phyloP scores from a whole-genome alignment of 2,113 vertebrate genomes.

The Hydrolagus affinis region DNA sequence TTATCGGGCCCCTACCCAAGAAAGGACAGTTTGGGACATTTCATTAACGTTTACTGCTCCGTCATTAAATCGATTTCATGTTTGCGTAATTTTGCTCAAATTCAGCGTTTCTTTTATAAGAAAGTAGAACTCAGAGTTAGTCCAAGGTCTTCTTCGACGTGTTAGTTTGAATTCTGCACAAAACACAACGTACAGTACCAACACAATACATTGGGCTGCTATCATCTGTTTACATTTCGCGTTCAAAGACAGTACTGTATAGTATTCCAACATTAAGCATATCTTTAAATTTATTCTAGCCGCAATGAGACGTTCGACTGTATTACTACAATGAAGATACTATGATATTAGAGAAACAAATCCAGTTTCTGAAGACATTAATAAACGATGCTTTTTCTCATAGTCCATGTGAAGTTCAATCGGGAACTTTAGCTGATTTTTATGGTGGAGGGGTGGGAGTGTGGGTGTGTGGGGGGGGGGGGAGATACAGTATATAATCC shows the following conservation, averaged over 20 bases:
- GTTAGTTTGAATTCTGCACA: background rate
- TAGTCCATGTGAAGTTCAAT: background rate
- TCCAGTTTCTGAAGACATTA: too few species aligned
- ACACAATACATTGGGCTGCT: background rate
- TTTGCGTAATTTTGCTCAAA: background rate
- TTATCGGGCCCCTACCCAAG: background rate
- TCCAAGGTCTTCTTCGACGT: background rate
- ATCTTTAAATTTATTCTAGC: background rate
- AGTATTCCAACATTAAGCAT: background rate
- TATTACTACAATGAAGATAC: background rate
- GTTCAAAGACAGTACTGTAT: background rate
- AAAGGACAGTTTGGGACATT: too few species aligned
- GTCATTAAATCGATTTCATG: background rate
- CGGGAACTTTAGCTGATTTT: background rate
- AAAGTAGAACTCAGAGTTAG: background rate
- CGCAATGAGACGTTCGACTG: too few species aligned
- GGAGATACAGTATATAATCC: background rate
- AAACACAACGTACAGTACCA: background rate
- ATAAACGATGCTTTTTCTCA: background rate
- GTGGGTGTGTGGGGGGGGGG: too few species aligned
- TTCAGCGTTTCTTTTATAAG: background rate
- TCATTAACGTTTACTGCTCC: too few species aligned
- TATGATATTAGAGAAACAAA: background rate
- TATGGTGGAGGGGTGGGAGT: too few species aligned
- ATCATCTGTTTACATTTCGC: background rate